A percentile compares a stretch with the other conserved stretches of the same genome.
phyloP scores from a whole-genome alignment of 2,888 invertebrate species.

The Ethmia dodecea region DNA sequence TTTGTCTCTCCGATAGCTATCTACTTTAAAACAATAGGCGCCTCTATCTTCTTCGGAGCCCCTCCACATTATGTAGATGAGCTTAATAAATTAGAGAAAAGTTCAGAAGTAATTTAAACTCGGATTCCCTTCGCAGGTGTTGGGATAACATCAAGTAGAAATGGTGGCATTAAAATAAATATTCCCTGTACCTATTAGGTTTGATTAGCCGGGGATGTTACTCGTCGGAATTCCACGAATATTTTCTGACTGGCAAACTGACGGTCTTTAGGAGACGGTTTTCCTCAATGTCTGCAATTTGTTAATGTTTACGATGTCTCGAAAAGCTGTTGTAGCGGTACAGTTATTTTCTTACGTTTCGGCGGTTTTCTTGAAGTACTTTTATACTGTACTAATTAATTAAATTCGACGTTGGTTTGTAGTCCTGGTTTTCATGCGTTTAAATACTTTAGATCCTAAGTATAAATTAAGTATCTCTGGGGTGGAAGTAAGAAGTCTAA shows the following conservation, averaged over 20 bases:
- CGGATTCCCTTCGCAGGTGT: constrained; percentile 15
- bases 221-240: not conserved
- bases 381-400: too few relatives aligned
- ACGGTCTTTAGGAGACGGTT: too few relatives aligned
- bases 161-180: constrained; percentile 1
- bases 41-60: constrained; percentile 16
- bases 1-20: constrained; percentile 4
- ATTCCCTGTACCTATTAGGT: not conserved
- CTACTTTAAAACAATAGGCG: constrained; percentile 11
- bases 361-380: too few relatives aligned
- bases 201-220: not conserved
- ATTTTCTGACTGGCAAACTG: not conserved
- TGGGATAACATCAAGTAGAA: constrained; percentile 5
- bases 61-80: constrained; percentile 43
- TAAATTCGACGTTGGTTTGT: too few relatives aligned
- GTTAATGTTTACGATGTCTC: too few relatives aligned
- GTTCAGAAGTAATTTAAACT: constrained; percentile 44
- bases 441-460: too few relatives aligned
- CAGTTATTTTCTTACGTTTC: too few relatives aligned
- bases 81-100: constrained; percentile 45
- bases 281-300: too few relatives aligned
- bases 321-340: too few relatives aligned
- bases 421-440: too few relatives aligned
- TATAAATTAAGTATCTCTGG: too few relatives aligned
- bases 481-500: too few relatives aligned